These are phyloP conservation scores for Mystacides longicornis DNA, from an alignment of 2,888 invertebrate genomes.

Conservation along the genomic window DNA sequence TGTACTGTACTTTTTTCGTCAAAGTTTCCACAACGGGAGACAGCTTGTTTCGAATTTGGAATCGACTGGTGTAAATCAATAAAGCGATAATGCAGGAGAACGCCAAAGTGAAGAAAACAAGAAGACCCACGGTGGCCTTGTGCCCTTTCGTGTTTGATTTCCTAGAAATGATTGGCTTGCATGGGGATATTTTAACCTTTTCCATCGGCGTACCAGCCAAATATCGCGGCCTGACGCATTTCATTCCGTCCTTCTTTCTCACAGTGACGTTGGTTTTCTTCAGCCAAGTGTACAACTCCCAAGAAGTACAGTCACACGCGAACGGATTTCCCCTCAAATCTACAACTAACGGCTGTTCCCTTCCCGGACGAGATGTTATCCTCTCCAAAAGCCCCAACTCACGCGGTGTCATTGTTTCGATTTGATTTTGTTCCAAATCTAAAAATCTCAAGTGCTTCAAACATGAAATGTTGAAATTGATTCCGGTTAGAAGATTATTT, in stretches of 20 bases:
- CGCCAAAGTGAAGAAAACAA: constrained; percentile 48
- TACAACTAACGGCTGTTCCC: constrained; percentile 46
- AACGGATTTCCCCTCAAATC: constrained; percentile 63
- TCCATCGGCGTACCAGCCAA: constrained; percentile 25
- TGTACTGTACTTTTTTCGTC: constrained; percentile 64
- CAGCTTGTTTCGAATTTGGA: constrained; percentile 49
- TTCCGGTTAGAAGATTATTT: constrained; percentile 53
- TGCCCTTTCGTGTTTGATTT: constrained; percentile 30
- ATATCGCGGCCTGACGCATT: constrained; percentile 39
- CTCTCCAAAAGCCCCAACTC: constrained; percentile 52
- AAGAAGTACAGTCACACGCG: constrained; percentile 57
- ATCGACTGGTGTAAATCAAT: constrained; percentile 55
- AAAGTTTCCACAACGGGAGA: constrained; percentile 57
- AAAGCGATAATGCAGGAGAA: constrained; percentile 49
- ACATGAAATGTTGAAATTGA: constrained; percentile 61
- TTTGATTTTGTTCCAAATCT: constrained; percentile 61
- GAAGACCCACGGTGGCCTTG: constrained; percentile 37
- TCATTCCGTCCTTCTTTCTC: constrained; percentile 47
- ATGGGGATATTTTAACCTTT: constrained; percentile 30
- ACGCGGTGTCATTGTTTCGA: constrained; percentile 47
- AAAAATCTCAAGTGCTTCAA: constrained; percentile 57
- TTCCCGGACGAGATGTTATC: constrained; percentile 37
- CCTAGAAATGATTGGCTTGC: constrained; percentile 33
- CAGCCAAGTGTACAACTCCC: constrained; percentile 57
- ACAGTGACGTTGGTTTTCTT: constrained; percentile 53